Percentiles rank a stretch among this genome's conserved stretches.
Conservation (phyloP, 2,888 invertebrate species). For the Druceiella hillmani region DNA sequence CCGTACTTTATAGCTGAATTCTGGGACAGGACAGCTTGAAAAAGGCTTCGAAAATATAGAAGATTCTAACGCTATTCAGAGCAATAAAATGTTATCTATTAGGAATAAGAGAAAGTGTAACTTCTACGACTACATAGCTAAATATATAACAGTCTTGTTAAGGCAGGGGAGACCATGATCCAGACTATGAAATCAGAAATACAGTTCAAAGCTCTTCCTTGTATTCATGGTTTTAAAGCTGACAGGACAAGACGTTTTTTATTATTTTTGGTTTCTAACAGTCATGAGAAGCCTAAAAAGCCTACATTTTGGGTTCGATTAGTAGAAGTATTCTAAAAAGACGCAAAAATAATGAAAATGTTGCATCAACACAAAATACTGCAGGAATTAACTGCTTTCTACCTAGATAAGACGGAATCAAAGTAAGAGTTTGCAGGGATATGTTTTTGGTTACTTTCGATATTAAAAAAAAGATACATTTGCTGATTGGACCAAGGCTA, state of each 20-base stretch:
- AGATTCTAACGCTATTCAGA: too few species aligned
- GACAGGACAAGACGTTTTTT: conserved; percentile 6
- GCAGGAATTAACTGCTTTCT: conserved; percentile 8
- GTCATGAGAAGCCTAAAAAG: conserved; percentile 8
- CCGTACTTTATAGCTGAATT: too few species aligned
- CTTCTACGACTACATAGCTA: too few species aligned
- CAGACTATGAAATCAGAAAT: too few species aligned
- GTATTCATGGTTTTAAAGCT: too few species aligned
- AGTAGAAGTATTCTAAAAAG: conserved; percentile 7
- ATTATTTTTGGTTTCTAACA: conserved; percentile 10
- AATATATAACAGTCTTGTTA: too few species aligned
- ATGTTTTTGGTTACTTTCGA: conserved; percentile 6
- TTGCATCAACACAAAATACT: conserved; percentile 6
- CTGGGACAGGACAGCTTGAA: too few species aligned
- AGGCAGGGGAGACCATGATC: too few species aligned
- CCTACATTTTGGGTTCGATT: conserved; percentile 6
- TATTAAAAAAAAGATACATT: conserved; percentile 4
- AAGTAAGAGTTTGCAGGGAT: conserved; percentile 11
- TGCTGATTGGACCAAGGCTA: conserved; percentile 1
- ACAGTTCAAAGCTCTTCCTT: too few species aligned
- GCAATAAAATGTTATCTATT: too few species aligned
- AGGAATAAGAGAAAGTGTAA: too few species aligned
- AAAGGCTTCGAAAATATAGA: too few species aligned
- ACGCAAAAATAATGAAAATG: conserved; percentile 5
- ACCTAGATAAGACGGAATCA: conserved; percentile 6